Percentiles rank a stretch among this genome's conserved stretches.
phyloP scores from a whole-genome alignment of 2,888 invertebrate species.

The Lithodes maja region DNA sequence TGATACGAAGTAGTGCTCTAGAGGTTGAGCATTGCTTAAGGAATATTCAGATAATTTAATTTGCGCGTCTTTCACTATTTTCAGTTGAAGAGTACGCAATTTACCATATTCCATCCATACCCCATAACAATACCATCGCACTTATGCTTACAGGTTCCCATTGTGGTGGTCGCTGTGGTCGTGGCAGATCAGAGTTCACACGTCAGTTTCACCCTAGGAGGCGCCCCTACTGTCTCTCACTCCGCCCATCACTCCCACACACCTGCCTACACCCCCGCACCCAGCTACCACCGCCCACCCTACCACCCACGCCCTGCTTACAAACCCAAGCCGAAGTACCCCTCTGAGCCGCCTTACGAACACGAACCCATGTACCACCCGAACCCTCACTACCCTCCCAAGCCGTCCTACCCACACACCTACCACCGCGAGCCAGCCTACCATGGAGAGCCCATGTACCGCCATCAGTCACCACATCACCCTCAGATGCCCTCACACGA shows the following conservation, averaged over 20 bases:
- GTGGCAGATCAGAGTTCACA: slow-evolving; percentile 40
- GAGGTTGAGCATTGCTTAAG: too few relatives aligned
- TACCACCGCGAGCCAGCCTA: slow-evolving; percentile 3
- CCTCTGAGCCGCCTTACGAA: slow-evolving; percentile 15
- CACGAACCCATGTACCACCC: slow-evolving; percentile 25
- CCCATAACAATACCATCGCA: background rate
- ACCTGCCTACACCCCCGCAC: slow-evolving; percentile 20
- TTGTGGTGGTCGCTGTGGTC: slow-evolving; percentile 38
- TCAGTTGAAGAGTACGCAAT: too few relatives aligned
- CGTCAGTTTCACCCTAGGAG: slow-evolving; percentile 45
- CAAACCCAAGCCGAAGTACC: slow-evolving; percentile 2
- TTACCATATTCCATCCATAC: too few relatives aligned
- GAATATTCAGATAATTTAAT: too few relatives aligned
- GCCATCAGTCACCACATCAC: slow-evolving; percentile 21
- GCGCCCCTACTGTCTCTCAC: slow-evolving; percentile 16
- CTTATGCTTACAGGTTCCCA: background rate
- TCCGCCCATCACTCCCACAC: slow-evolving; percentile 20
- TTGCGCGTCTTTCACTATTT: too few relatives aligned
- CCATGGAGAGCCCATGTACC: background rate
- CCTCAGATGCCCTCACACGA: slow-evolving; percentile 1
- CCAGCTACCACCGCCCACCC: slow-evolving; percentile 19
- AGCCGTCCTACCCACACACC: background rate
- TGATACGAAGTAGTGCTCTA: too few relatives aligned
- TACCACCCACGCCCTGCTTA: background rate
- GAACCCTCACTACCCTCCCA: background rate